Evolutionary conservation across 2,113 vertebrate genomes (phyloP).

Genomic region (Illadopsis cleaveri): DNA sequence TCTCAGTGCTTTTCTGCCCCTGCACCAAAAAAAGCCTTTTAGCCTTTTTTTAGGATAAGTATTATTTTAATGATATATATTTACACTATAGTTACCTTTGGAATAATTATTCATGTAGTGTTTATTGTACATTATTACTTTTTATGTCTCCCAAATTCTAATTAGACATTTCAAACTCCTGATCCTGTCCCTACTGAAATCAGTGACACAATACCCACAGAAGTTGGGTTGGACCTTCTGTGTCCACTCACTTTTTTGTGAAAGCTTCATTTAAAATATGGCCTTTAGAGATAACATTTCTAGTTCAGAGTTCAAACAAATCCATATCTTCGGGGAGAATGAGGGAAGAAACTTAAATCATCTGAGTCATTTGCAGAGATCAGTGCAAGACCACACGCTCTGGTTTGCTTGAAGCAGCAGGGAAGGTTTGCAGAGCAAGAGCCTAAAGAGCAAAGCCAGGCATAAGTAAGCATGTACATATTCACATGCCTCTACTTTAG

Average conservation of each 20-base stretch:
- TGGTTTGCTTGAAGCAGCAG: background rate
- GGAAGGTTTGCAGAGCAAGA: background rate
- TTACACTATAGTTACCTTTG: background rate
- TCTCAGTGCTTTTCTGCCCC: background rate
- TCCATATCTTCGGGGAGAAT: background rate
- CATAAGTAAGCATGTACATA: background rate
- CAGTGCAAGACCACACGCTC: background rate
- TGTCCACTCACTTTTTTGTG: background rate
- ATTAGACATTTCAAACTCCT: background rate
- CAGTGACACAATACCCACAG: background rate
- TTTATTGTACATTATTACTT: background rate
- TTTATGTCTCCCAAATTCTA: background rate
- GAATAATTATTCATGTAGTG: background rate
- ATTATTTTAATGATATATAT: background rate
- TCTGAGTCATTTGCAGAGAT: background rate
- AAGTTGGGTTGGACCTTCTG: background rate
- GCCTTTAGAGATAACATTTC: background rate
- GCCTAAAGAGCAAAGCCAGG: background rate
- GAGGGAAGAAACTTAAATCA: background rate
- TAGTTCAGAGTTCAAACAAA: background rate
- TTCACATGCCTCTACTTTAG: background rate
- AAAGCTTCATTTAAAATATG: background rate
- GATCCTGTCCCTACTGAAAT: background rate
- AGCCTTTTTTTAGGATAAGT: background rate
- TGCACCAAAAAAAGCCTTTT: accelerated